A percentile compares a stretch with the other conserved stretches of the same genome.
Conservation (phyloP, 2,113 vertebrate species). For the Corvus hawaiiensis region DNA sequence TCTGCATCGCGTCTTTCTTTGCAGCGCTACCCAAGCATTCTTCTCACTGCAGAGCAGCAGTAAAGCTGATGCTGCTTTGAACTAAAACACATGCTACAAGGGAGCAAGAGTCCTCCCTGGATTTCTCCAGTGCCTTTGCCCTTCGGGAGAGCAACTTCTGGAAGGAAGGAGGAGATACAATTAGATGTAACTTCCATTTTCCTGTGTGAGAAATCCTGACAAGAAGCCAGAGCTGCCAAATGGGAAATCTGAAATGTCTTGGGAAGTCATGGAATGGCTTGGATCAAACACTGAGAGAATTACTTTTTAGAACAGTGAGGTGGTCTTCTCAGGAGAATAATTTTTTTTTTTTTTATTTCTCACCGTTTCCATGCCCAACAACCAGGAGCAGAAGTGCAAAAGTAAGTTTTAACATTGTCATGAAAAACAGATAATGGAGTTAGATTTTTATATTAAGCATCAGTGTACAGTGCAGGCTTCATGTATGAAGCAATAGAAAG, state of each 20-base stretch:
- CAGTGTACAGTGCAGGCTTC: neutral
- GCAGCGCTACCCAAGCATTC: neutral
- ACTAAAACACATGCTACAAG: neutral
- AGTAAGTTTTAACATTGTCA: neutral
- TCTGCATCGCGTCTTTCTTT: neutral
- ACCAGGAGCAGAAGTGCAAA: neutral
- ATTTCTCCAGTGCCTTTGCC: neutral
- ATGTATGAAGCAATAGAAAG: neutral
- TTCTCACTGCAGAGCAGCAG: neutral
- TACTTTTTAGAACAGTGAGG: neutral
- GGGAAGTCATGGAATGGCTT: neutral
- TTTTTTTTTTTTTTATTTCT: neutral
- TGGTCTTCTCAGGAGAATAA: neutral
- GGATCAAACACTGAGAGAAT: neutral
- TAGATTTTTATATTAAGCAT: neutral
- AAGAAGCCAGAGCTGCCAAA: neutral
- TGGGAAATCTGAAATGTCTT: neutral
- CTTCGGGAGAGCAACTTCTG: neutral
- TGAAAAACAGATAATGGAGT: neutral
- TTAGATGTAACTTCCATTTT: neutral
- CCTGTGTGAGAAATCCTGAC: neutral
- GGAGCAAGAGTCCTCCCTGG: neutral
- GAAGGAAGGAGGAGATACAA: neutral
- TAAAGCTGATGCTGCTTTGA: neutral
- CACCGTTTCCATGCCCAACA: neutral